Percentiles rank a stretch among this genome's conserved stretches.
These are phyloP conservation scores for Microtus richardsoni DNA, from an alignment of 2,113 vertebrate genomes.

Conservation along the genomic window DNA sequence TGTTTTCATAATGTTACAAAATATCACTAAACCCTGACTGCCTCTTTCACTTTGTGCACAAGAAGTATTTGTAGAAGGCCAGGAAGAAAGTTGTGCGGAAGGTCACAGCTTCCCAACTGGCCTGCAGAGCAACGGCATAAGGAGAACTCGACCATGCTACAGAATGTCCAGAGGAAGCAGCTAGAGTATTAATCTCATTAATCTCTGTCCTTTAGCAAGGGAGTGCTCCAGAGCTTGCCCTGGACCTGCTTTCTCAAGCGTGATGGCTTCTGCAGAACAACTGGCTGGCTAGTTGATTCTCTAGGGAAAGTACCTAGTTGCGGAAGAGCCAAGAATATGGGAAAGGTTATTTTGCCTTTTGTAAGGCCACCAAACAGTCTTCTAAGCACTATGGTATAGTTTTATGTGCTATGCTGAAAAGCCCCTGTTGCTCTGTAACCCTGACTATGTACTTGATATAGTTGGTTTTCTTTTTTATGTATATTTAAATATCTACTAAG, in stretches of 20 bases:
- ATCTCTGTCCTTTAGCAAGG: not conserved
- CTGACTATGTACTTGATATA: not conserved
- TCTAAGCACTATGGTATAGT: not conserved
- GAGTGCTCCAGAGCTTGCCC: not conserved
- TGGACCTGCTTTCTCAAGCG: not conserved
- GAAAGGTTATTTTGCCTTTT: not conserved
- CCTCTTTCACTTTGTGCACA: not conserved
- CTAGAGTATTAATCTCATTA: not conserved
- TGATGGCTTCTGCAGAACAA: not conserved
- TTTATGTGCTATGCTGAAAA: not conserved
- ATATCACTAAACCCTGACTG: not conserved
- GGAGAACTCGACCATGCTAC: too few relatives aligned
- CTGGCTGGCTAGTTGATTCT: not conserved
- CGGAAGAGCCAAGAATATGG: not conserved
- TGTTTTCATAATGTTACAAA: not conserved
- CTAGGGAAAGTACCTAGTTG: not conserved
- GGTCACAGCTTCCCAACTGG: not conserved
- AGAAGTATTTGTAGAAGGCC: not conserved
- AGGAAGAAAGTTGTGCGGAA: fast-evolving
- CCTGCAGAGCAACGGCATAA: too few relatives aligned
- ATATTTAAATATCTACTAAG: not conserved
- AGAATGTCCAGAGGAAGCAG: not conserved
- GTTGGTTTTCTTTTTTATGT: not conserved
- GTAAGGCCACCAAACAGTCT: not conserved
- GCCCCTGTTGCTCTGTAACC: not conserved